These are phyloP conservation scores for Rhodeus uyekii DNA, from an alignment of 2,797 vertebrate species.

Conservation along the genomic window DNA sequence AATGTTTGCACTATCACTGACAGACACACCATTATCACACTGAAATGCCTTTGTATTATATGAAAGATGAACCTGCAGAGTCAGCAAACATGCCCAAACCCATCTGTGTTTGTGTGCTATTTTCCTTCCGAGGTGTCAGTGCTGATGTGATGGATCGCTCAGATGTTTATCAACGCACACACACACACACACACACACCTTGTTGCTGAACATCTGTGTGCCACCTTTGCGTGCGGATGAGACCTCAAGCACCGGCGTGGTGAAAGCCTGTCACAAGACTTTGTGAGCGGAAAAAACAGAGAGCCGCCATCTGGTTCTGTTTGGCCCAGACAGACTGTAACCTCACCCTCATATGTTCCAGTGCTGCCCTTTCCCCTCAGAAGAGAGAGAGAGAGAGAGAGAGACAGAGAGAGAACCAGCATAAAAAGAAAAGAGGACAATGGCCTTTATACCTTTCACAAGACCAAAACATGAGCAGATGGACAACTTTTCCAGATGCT, in stretches of 20 bases:
- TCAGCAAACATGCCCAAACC: conserved; percentile 42
- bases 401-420: no score
- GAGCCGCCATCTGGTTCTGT: conserved; percentile 41
- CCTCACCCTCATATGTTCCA: conserved; percentile 13
- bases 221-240: conserved; percentile 13
- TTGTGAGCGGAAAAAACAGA: conserved; percentile 1
- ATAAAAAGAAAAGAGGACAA: conserved; percentile 13
- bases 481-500: conserved; percentile 31
- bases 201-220: conserved; percentile 30
- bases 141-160: conserved; percentile 26
- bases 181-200: conserved; percentile 24
- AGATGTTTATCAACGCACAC: conserved; percentile 30
- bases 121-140: conserved; percentile 17
- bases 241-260: conserved; percentile 9
- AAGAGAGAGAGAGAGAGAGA: not conserved
- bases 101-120: conserved; percentile 25
- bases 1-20: not conserved
- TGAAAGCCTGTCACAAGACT: conserved; percentile 8
- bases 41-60: not conserved
- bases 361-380: not conserved
- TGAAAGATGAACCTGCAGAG: conserved; percentile 27
- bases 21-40: not conserved
- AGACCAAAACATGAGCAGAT: conserved; percentile 4
- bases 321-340: conserved; percentile 32
- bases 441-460: conserved; percentile 9